Base-by-base conservation (phyloP, 2,888 invertebrate genomes). In the Volucella zonaria region DNA sequence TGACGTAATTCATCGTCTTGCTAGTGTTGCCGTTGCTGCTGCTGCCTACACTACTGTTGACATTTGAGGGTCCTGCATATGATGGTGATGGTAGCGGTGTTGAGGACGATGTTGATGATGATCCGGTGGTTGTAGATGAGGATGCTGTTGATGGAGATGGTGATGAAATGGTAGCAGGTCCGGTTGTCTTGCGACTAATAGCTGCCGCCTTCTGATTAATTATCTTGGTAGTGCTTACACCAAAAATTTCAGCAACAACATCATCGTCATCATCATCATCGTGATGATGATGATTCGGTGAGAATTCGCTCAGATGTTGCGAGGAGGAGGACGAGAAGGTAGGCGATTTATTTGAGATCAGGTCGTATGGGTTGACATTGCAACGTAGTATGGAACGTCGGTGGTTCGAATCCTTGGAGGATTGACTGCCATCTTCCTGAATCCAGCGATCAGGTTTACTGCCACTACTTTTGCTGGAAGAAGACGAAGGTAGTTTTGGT, bases 321-420 rank as follows among this genome's bases (percentile, higher is more conserved):
- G 58, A 52, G 9, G 73, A 49, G 42, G 56, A 58, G 15, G 85
- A 56, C 8, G 86, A 70, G 40, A 59, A 51, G 8, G 89, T 56
- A 89, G 56, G 66, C 52, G 74, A 67, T 86, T 90, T 93, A 86
- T 92, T 92, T 90, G 95, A 95, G 88, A 96, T 94, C 89, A 97
- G 93, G 87, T 96, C 95, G 90, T 97, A 97, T 3, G 97, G 96
- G 91, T 96, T 97, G 51, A 97, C 95, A 90, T 96, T 95, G 92
- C 96, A 97, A 88, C 96, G 95, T 52, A 97, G 92, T 87, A 97
- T 97, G 15, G 96, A 96, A 87, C 94, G 95, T 56, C 95, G 90
- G 12, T 92, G 90, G 68, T 89, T 87, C 9, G 89, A 88, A 18
- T 89, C 89, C 64, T 86, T 47, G 87, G 79, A 66, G 87, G 81